Evolutionary conservation across 2,797 vertebrate genomes (phyloP), one percentile per base, ranked within the genome.

Genomic region (Loriculus beryllinus): DNA sequence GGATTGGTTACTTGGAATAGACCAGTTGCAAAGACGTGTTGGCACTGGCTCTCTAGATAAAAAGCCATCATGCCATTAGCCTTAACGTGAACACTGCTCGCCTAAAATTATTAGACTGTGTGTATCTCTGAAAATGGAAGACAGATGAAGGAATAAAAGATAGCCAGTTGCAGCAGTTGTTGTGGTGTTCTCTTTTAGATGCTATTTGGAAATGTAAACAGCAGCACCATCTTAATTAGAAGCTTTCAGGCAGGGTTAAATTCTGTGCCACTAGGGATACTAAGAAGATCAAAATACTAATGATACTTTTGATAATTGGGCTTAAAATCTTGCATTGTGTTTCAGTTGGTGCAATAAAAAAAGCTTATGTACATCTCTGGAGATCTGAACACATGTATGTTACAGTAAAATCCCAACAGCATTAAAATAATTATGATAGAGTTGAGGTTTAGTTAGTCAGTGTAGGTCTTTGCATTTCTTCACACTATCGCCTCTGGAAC

Each of bases 231-330:
- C 70, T 81, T 88, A 91, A 94, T 83, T 83, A 70, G 89, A 76
- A 86, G 85, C 85, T 91, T 93, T 89, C 57, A 86, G 67, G 26
- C 74, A 47, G n/a, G 19, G 81, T 82, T 77, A 91, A 92, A 72
- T 80, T 84, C 40, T 14, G 8, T 88, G 93, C 76, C 86, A 89
- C 45, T 25, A 91, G 57, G 72, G 51, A 83, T 94, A 9, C 70
- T 90, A 94, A 96, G 86, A 85, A 81, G 84, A 91, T 95, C 69
- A 94, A 93, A 95, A 92, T 92, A 62, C 62, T 94, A 83, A 81
- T 90, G 72, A 76, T 25, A 40, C 57, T 91, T 92, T 89, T 71
- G 43, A 85, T 95, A 95, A 93, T 96, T 94, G 79, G 89, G 54
- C 83, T 89, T 84, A 51, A 95, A 92, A 78, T 92, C 76, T 85